Evolutionary conservation across 1,140 invertebrate species (phyloP), one percentile per base, ranked within the genome.

Genomic region (Gyrodactylus bullatarudis): DNA sequence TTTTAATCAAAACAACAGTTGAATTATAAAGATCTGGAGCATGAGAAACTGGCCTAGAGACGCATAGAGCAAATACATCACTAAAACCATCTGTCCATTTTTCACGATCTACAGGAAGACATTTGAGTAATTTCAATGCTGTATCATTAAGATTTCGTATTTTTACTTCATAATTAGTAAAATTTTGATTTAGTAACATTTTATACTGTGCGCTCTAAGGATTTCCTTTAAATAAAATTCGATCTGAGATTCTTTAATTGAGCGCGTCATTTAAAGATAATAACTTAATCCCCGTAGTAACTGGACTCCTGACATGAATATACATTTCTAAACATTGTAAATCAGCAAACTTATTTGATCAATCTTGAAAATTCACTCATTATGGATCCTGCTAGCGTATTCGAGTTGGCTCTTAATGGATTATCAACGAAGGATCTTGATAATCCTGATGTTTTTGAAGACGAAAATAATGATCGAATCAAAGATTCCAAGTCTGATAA

Each of bases 61-160:
- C 70, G n/a, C 70, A 71, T 24, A 71, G 21, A 23, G 21, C 23
- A 26, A 23, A 71, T 20, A 71, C 26, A 26, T 71, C 70, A 71
- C 70, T 71, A n/a, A 71, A 71, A 26, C 70, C 24, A 25, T 21
- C 20, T 8, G 21, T 71, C 70, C 70, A 71, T 71, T 71, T 21
- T 25, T 23, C 8, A 2, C 24, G 22, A 20, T 21, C 21, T 1
- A 71, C 70, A 71, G 21, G 21, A 20, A 23, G 21, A 26, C 70
- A 71, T n/a, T 24, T 71, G 8, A 71, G 24, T 23, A 71, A 21
- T 23, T 71, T 71, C 24, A 25, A 24, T 23, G 70, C 70, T 23
- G 24, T 24, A 25, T 71, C 70, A 24, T 24, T 71, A 20, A 71
- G 24, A 23, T 24, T 19, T 23, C 70, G 21, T 23, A 21, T 23